Conservation (phyloP, 1,140 invertebrate species). For the Acromyrmex heyeri region DNA sequence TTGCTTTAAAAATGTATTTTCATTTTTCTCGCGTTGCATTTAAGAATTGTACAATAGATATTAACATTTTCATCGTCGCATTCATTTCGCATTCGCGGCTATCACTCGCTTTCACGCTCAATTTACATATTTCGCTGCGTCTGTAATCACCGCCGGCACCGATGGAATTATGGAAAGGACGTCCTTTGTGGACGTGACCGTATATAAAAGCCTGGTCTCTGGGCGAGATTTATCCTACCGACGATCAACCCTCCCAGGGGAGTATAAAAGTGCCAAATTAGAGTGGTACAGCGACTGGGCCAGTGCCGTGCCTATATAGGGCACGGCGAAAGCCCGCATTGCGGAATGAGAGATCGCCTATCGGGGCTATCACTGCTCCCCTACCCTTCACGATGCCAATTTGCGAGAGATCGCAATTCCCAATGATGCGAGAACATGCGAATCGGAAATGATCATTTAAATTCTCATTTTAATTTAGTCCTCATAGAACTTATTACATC, state of each 20-base stretch:
- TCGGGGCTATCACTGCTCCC: constrained; percentile 68
- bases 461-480: constrained; percentile 8
- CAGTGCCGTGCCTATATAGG: constrained; percentile 58
- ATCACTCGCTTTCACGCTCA: constrained; percentile 60
- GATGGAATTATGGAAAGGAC: constrained; percentile 60
- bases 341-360: constrained; percentile 76
- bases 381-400: constrained; percentile 60
- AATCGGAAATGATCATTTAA: constrained; percentile 34
- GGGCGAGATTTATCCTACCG: constrained; percentile 58
- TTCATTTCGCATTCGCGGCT: constrained; percentile 30
- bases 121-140: constrained; percentile 55
- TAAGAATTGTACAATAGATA: constrained; percentile 29
- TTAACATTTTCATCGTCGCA: constrained; percentile 50
- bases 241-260: constrained; percentile 53
- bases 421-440: constrained; percentile 53
- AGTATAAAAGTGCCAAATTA: constrained; percentile 65
- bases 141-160: constrained; percentile 49
- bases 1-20: background rate
- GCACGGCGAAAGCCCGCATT: constrained; percentile 72
- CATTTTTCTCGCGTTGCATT: background rate
- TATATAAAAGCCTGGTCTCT: constrained; percentile 60
- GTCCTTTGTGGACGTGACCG: constrained; percentile 60
- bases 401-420: constrained; percentile 67
- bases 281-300: constrained; percentile 63
- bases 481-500: background rate